Percentiles rank a stretch among this genome's conserved stretches.
phyloP scores from a whole-genome alignment of 2,797 vertebrate genomes.

The Notolabrus celidotus region DNA sequence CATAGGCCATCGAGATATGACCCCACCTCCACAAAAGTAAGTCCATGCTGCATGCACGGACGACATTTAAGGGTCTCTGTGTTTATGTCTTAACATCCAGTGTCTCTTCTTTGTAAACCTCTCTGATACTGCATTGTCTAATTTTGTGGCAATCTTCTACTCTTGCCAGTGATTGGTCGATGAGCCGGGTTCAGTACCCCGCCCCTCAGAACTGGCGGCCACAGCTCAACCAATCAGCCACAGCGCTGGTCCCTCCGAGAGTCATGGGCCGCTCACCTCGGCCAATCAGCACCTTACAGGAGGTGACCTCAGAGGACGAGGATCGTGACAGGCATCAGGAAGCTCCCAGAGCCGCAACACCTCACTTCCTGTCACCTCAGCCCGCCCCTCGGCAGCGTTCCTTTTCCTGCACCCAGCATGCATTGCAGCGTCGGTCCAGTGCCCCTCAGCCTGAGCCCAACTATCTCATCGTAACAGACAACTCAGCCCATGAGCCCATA shows the following conservation, averaged over 20 bases:
- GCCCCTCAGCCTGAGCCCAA: conserved; percentile 78
- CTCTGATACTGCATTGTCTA: not conserved
- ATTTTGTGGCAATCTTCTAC: conserved; percentile 17
- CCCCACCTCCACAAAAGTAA: conserved; percentile 80
- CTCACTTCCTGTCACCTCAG: conserved; percentile 85
- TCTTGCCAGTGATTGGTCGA: conserved; percentile 82
- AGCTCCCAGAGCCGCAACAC: conserved; percentile 69
- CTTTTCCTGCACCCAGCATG: conserved; percentile 88
- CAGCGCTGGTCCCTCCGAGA: conserved; percentile 85
- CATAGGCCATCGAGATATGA: conserved; percentile 77
- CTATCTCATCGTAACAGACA: conserved; percentile 71
- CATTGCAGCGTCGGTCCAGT: conserved; percentile 82
- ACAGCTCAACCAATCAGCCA: conserved; percentile 84
- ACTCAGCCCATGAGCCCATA: conserved; percentile 72
- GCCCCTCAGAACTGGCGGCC: conserved; percentile 85
- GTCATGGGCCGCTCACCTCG: conserved; percentile 84
- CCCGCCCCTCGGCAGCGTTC: conserved; percentile 85
- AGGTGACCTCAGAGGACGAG: conserved; percentile 88
- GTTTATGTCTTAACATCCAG: not conserved
- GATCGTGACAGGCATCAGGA: conserved; percentile 82
- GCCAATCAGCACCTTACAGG: conserved; percentile 87
- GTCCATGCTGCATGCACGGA: not conserved
- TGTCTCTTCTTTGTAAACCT: not conserved
- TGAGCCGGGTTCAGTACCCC: conserved; percentile 75
- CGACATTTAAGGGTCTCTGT: not conserved